Base-by-base conservation (phyloP, 2,888 invertebrate genomes). In the Cremastinae sp. region DNA sequence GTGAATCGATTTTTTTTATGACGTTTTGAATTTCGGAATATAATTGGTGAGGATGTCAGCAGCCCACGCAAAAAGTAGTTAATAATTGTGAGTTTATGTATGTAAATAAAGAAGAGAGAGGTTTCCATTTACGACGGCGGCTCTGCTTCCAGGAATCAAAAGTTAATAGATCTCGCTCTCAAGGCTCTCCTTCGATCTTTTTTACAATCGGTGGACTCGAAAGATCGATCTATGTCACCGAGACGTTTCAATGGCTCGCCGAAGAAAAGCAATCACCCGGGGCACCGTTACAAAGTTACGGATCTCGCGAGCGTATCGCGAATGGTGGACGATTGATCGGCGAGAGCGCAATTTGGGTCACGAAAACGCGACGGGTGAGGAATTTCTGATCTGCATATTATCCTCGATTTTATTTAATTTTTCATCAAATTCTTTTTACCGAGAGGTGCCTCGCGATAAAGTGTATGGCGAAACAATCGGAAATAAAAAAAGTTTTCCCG, bases 301-400 rank as follows among this genome's bases (percentile, higher is more conserved):
- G 28, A 28, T 28, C 28, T 28, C 28, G 28, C 28, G 28, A 2
- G 28, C 28, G 28, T 65, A 37, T 53, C 47, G 22, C 45, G 45
- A 20, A 66, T 59, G 64, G 61, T 69, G 65, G 18, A 68, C n/a
- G 20, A 65, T 65, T 53, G 69, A 74, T 73, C 59, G 55, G 51
- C 55, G 70, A 41, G 47, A 51, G 37, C 39, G 55, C 56, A 35
- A 74, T 70, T 56, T 77, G 61, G 69, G 70, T 77, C 74, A 74
- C 41, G 68, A 68, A 68, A 64, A 8, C 47, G 58, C 58, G 58
- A 51, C 55, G 43, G 51, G 51, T 5, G 0, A 69, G 8, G 37
- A 61, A 64, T 69, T 14, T 10, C 59, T 2, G 9, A 59, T 66
- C 65, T 58, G 10, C 49, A 56, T 56, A 20, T 51, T 62, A 14